These are phyloP conservation scores for Paralichthys olivaceus DNA, from an alignment of 2,113 vertebrate genomes.

Conservation along the genomic window DNA sequence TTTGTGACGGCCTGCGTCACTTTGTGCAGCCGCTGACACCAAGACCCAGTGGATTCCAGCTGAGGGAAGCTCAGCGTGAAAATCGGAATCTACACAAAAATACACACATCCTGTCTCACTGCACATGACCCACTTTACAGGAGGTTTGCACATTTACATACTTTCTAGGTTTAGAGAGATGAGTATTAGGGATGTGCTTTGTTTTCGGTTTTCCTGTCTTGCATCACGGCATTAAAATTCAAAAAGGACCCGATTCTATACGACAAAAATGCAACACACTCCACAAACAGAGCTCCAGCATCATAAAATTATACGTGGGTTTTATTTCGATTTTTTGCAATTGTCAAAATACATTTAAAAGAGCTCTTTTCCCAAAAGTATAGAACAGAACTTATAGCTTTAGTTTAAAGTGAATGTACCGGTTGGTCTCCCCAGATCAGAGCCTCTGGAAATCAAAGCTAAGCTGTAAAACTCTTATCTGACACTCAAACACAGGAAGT, in stretches of 20 bases:
- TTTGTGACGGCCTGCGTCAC: constrained; percentile 18
- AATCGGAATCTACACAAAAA: constrained; percentile 1
- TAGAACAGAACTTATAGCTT: not conserved
- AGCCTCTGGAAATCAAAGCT: not conserved
- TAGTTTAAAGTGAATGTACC: not conserved
- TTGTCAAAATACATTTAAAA: too few relatives aligned
- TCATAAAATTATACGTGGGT: too few relatives aligned
- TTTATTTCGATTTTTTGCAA: too few relatives aligned
- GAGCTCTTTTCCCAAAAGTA: too few relatives aligned
- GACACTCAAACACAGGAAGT: constrained; percentile 36
- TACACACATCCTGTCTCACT: not conserved
- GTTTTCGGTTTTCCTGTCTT: not conserved
- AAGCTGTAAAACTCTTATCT: constrained; percentile 14
- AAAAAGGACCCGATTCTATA: not conserved
- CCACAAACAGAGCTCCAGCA: too few relatives aligned
- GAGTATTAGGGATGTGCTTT: too few relatives aligned
- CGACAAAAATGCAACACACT: too few relatives aligned
- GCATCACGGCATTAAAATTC: not conserved
- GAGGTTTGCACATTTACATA: not conserved
- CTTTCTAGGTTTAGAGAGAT: not conserved
- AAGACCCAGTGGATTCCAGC: constrained; percentile 36
- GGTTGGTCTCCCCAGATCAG: not conserved
- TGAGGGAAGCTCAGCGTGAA: constrained; percentile 17
- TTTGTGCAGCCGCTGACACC: constrained; percentile 10
- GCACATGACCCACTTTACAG: not conserved